phyloP scores from a whole-genome alignment of 2,113 vertebrate genomes.

The Lynx canadensis region DNA sequence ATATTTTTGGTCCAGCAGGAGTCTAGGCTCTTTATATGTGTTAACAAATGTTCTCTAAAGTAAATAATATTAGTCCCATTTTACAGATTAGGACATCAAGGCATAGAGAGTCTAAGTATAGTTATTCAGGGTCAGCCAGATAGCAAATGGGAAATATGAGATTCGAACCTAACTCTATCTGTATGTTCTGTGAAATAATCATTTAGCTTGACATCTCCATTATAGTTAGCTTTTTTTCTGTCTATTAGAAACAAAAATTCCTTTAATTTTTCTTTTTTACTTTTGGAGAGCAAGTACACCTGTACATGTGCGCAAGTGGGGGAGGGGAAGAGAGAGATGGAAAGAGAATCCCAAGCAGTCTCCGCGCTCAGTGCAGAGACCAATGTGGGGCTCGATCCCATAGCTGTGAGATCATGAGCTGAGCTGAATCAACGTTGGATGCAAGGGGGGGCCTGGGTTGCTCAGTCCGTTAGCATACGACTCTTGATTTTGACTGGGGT shows the following conservation, averaged over 20 bases:
- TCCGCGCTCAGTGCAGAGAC: too few species aligned
- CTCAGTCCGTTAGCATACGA: too few species aligned
- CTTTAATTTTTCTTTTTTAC: neutral
- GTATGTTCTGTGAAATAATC: neutral
- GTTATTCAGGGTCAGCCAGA: neutral
- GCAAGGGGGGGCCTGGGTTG: too few species aligned
- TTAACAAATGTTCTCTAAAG: neutral
- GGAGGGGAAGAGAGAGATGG: too few species aligned
- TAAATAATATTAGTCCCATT: neutral
- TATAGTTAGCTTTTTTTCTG: neutral
- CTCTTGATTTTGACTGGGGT: too few species aligned
- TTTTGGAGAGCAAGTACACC: too few species aligned
- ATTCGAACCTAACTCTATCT: neutral
- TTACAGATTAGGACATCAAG: conserved; percentile 5
- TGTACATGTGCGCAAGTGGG: too few species aligned
- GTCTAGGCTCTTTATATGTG: neutral
- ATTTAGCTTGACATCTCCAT: neutral
- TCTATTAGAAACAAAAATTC: neutral
- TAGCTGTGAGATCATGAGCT: too few species aligned
- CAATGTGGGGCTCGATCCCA: too few species aligned
- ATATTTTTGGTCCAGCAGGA: neutral
- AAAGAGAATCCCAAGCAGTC: too few species aligned
- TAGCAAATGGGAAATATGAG: neutral
- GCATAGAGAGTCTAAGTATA: neutral
- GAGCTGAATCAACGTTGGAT: too few species aligned